Evolutionary conservation across 1,140 invertebrate species (phyloP).

Genomic region (Drosophila erecta): DNA sequence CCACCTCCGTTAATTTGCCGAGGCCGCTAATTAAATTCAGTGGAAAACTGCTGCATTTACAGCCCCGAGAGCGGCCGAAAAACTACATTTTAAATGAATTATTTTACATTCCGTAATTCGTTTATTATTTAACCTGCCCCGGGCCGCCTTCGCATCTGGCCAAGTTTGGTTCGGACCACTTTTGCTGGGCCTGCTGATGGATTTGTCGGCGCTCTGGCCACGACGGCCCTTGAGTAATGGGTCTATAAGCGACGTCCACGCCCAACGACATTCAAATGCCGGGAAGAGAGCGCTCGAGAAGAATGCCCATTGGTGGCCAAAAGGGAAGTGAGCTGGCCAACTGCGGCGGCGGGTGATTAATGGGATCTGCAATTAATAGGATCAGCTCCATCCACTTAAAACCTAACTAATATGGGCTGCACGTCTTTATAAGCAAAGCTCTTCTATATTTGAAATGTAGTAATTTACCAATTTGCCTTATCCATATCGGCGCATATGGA

Average conservation of each 20-base stretch:
- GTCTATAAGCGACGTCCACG: conserved; percentile 67
- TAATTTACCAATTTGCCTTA: no score
- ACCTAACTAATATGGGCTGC: no score
- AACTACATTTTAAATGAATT: conserved; percentile 66
- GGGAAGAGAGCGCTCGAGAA: neutral
- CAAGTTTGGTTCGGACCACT: conserved; percentile 26
- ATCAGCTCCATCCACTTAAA: conserved; percentile 5
- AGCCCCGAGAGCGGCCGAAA: conserved; percentile 15
- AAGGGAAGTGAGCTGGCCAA: conserved; percentile 33
- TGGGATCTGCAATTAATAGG: conserved; percentile 43
- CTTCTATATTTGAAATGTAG: no score
- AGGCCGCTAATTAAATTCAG: conserved; percentile 77
- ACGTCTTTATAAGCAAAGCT: no score
- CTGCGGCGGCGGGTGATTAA: conserved; percentile 41
- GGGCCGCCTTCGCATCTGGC: conserved; percentile 42
- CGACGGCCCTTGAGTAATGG: conserved; percentile 71
- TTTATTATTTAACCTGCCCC: conserved; percentile 64
- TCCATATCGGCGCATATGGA: neutral
- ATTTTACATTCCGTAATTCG: conserved; percentile 70
- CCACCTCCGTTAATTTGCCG: conserved; percentile 77
- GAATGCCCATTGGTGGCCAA: conserved; percentile 10
- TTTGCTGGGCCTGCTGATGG: conserved; percentile 53
- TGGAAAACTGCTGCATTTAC: conserved; percentile 78
- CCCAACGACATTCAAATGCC: conserved; percentile 44
- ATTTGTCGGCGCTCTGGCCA: conserved; percentile 60